Conservation (phyloP, 2,113 vertebrate species). For the Baryphthengus martii region DNA sequence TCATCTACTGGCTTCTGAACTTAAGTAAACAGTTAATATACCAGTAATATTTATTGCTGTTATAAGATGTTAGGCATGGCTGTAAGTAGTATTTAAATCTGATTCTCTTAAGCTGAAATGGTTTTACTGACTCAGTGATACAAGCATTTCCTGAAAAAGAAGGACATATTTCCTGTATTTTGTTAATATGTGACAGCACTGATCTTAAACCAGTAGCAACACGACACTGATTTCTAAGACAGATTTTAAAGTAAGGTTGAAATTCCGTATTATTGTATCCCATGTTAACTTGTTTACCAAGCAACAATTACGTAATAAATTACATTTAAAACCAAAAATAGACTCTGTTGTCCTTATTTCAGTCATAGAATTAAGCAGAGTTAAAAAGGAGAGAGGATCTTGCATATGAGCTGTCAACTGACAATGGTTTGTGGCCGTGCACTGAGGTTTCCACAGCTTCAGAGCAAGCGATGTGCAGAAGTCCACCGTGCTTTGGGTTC, state of each 20-base stretch:
- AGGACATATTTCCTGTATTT: slow-evolving; percentile 44
- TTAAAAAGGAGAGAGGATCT: not conserved
- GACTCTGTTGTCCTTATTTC: not conserved
- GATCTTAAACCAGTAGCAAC: not conserved
- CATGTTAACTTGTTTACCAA: not conserved
- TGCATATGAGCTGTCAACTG: not conserved
- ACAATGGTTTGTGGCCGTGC: not conserved
- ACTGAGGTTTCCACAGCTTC: not conserved
- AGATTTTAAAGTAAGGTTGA: not conserved
- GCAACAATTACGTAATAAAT: not conserved
- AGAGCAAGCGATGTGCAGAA: not conserved
- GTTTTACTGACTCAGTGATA: slow-evolving; percentile 28
- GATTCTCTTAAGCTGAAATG: slow-evolving; percentile 22
- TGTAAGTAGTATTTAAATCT: slow-evolving; percentile 22
- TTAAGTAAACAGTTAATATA: slow-evolving; percentile 5
- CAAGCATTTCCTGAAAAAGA: slow-evolving; percentile 51
- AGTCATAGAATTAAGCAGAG: not conserved
- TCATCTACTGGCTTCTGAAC: not conserved
- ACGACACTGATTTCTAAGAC: slow-evolving; percentile 4
- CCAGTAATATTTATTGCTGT: not conserved
- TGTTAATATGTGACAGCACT: slow-evolving; percentile 18
- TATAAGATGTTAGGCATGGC: not conserved
- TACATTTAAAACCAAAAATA: slow-evolving; percentile 6
- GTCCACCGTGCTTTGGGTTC: not conserved
- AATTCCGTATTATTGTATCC: not conserved